Evolutionary conservation across 2,113 vertebrate species (phyloP).

Genomic region (Paracanthobrama guichenoti): DNA sequence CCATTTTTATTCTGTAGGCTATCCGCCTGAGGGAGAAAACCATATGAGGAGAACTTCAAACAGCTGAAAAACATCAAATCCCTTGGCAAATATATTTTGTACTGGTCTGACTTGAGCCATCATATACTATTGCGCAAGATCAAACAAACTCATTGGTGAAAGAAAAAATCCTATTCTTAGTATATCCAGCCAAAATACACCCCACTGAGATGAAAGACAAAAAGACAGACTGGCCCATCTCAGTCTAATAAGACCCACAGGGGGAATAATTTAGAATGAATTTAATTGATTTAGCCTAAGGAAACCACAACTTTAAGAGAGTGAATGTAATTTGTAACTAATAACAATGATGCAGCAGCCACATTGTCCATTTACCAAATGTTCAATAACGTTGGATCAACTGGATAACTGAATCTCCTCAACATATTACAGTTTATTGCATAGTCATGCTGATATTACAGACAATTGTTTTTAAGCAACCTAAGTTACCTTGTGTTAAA

Average conservation of each 20-base stretch:
- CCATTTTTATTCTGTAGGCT: conserved; percentile 86
- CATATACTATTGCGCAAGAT: not conserved
- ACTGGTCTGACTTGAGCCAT: not conserved
- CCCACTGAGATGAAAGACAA: not conserved
- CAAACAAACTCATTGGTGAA: not conserved
- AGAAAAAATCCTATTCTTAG: not conserved
- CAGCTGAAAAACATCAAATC: not conserved
- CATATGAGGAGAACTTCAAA: not conserved
- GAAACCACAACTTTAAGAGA: not conserved
- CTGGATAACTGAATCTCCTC: not conserved
- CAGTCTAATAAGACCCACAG: not conserved
- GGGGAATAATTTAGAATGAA: not conserved
- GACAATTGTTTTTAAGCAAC: not conserved
- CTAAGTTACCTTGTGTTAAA: not conserved
- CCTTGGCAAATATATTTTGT: not conserved
- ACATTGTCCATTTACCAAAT: not conserved
- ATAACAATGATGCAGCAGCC: not conserved
- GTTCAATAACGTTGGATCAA: not conserved
- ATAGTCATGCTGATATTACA: not conserved
- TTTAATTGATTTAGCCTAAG: not conserved
- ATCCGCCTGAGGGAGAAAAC: conserved; percentile 77
- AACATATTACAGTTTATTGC: not conserved
- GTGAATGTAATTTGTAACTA: not conserved
- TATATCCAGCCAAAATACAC: not conserved
- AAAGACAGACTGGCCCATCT: not conserved